Conservation (phyloP, 1,140 invertebrate genomes). For the Sinella curviseta region DNA sequence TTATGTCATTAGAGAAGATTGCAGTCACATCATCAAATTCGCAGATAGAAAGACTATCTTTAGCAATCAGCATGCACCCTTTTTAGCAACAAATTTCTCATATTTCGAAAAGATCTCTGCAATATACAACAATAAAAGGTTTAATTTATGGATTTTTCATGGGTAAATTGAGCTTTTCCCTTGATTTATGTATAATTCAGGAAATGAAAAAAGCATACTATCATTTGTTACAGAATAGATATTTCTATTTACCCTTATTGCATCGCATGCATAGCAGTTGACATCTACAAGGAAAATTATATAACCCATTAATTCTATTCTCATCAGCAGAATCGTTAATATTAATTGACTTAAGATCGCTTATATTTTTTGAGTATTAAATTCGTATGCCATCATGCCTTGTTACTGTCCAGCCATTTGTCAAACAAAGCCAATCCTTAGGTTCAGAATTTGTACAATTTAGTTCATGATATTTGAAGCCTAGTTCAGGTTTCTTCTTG, state of each 20-base stretch:
- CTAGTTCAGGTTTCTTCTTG: not conserved
- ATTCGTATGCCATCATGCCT: not conserved
- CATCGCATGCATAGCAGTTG: conserved; percentile 18
- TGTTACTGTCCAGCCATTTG: conserved; percentile 15
- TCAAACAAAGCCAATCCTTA: not conserved
- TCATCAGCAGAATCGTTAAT: too few relatives aligned
- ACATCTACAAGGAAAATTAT: not conserved
- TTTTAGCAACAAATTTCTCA: conserved; percentile 28
- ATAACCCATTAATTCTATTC: not conserved
- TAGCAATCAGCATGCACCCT: conserved; percentile 17
- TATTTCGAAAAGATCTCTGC: conserved; percentile 22
- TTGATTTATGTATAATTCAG: not conserved
- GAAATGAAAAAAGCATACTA: too few relatives aligned
- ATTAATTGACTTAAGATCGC: not conserved
- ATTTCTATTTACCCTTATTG: conserved; percentile 3
- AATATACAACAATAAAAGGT: not conserved
- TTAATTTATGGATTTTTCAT: too few relatives aligned
- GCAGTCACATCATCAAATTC: not conserved
- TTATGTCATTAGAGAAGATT: not conserved
- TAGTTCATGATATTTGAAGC: not conserved
- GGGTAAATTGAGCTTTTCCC: not conserved
- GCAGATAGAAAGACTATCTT: not conserved
- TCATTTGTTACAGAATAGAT: not conserved
- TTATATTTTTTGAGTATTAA: not conserved
- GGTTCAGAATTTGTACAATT: not conserved